phyloP scores from a whole-genome alignment of 2,113 vertebrate species.

The Callipepla squamata region DNA sequence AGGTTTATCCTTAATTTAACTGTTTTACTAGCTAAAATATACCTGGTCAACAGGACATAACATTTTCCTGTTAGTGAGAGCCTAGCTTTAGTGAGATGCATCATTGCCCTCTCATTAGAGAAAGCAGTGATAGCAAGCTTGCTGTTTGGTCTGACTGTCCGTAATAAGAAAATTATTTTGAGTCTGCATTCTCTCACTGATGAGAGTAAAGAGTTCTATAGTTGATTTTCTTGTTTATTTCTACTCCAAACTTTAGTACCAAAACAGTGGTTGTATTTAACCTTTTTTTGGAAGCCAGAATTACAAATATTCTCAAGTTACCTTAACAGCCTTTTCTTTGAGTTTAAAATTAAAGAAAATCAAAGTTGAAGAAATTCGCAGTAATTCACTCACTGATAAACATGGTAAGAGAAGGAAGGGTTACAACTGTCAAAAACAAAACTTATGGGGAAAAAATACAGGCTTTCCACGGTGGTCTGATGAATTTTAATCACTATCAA shows the following conservation, averaged over 20 bases:
- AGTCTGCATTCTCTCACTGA: neutral
- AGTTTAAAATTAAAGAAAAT: neutral
- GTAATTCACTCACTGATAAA: neutral
- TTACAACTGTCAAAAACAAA: neutral
- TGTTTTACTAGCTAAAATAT: neutral
- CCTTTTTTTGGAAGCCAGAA: neutral
- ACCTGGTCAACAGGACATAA: neutral
- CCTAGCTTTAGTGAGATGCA: neutral
- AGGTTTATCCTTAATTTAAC: neutral
- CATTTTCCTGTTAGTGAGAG: neutral
- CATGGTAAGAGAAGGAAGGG: neutral
- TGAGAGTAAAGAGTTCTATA: neutral
- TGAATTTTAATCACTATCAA: neutral
- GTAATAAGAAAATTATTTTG: neutral
- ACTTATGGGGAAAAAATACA: neutral
- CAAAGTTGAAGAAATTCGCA: constrained; percentile 22
- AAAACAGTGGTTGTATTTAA: neutral
- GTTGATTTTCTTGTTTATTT: constrained; percentile 11
- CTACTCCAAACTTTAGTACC: neutral
- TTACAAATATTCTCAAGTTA: constrained; percentile 22
- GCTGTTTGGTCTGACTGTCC: neutral
- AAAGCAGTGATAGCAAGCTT: neutral
- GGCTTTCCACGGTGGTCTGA: neutral
- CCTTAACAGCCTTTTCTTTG: neutral
- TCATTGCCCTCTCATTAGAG: neutral